Base-by-base conservation (phyloP, 2,797 vertebrate species). In the Pseudochirops cupreus region DNA sequence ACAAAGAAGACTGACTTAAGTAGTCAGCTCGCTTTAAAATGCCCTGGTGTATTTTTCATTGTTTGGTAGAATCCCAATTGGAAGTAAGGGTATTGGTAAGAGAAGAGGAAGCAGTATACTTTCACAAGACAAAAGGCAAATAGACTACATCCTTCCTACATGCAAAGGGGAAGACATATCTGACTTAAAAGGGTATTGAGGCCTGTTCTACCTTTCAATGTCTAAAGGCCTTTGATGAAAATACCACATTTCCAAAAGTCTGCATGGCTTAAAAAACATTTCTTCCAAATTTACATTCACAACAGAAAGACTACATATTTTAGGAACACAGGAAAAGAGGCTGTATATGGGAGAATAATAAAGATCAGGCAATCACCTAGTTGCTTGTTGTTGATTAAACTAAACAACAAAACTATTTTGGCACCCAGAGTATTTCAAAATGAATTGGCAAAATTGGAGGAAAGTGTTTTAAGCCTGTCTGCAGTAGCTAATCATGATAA, bases 401-500 rank as follows among this genome's bases (percentile, higher is more conserved):
- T 90, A 10, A 91, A 91, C 33, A 7, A 74, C 50, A 89, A 56
- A 57, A 31, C 91, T 58, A 33, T 29, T 58, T 18, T 0, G 1
- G 91, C 91, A 97, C 94, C 94, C 56, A 94, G 95, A 92, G n/a
- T 92, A 95, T 95, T 82, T 90, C 97, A 96, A 92, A 97, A 92
- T 67, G 91, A 62, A 92, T 31, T 92, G 93, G 94, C 94, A 93
- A 93, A 98, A 96, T 93, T 94, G n/a, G 93, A 98, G 18, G 57
- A 28, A 24, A 24, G 24, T 58, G 28, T 58, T 58, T 58, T 94
- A 95, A 16, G 56, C 95, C 95, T 57, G 54, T 97, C 92, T 95
- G 92, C n/a, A 92, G 93, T 33, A 74, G 56, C 62, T 87, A 96
- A 91, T 31, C n/a, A 93, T 98, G 96, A 98, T 91, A 97, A 98